phyloP scores from a whole-genome alignment of 2,888 invertebrate species.

The Cerceris ruficornis region DNA sequence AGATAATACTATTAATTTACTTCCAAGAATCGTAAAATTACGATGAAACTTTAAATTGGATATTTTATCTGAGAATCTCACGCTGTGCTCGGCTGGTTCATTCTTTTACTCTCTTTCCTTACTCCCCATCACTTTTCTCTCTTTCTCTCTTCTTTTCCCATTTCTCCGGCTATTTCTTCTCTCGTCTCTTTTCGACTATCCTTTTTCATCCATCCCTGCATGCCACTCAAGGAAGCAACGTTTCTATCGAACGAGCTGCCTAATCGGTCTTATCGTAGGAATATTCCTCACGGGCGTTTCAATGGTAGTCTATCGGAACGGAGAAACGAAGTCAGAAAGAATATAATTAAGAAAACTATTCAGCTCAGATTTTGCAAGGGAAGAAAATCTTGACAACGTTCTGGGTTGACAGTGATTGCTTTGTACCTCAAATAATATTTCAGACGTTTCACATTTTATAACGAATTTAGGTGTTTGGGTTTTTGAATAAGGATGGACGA shows the following conservation, averaged over 20 bases:
- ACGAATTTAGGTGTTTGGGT: too few species aligned
- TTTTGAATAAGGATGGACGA: too few species aligned
- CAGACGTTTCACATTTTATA: too few species aligned
- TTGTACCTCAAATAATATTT: too few species aligned
- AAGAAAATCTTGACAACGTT: neutral
- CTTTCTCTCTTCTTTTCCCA: constrained; percentile 31
- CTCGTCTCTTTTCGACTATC: constrained; percentile 27
- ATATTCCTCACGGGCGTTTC: constrained; percentile 53
- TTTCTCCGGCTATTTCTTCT: constrained; percentile 33
- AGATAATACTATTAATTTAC: constrained; percentile 80
- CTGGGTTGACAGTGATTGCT: too few species aligned
- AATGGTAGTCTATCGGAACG: constrained; percentile 46
- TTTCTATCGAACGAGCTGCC: constrained; percentile 62
- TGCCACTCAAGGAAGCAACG: constrained; percentile 63
- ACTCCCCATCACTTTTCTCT: constrained; percentile 10
- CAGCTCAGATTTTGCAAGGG: constrained; percentile 2
- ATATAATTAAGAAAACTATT: constrained; percentile 36
- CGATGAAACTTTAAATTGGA: constrained; percentile 79
- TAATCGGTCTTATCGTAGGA: constrained; percentile 58
- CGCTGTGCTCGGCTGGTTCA: constrained; percentile 50
- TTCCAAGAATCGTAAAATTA: constrained; percentile 80
- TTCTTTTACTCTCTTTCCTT: constrained; percentile 20
- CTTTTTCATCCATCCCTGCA: constrained; percentile 27
- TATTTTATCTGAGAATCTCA: constrained; percentile 76
- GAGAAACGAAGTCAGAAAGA: constrained; percentile 24